Percentiles rank a stretch among this genome's conserved stretches.
These are phyloP conservation scores for Epsilonema sp. DNA, from an alignment of 2,888 invertebrate genomes.

Conservation along the genomic window DNA sequence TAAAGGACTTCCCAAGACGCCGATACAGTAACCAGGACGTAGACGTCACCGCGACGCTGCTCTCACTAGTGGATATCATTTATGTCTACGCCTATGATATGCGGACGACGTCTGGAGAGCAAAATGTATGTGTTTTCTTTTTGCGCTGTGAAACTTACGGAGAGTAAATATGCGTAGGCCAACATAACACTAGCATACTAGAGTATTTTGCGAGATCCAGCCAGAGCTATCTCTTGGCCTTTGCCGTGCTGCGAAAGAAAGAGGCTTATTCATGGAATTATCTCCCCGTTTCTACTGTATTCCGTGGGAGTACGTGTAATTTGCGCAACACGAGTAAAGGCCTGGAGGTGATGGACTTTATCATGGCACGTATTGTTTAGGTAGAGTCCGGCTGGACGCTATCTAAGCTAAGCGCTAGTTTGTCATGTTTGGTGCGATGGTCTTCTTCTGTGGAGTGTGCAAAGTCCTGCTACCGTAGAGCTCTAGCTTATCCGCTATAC, in stretches of 20 bases:
- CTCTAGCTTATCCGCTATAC: constrained; percentile 54
- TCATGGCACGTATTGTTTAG: too few species aligned
- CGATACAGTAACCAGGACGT: neutral
- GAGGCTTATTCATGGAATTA: too few species aligned
- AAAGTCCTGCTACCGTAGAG: constrained; percentile 45
- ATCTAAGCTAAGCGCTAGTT: constrained; percentile 53
- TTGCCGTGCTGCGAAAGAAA: too few species aligned
- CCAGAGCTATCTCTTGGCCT: too few species aligned
- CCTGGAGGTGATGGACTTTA: too few species aligned
- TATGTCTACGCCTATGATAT: constrained; percentile 61
- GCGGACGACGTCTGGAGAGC: constrained; percentile 52
- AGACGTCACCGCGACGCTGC: constrained; percentile 4
- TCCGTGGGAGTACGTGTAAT: too few species aligned
- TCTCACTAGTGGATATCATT: constrained; percentile 57
- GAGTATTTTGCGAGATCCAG: too few species aligned
- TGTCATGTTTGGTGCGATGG: constrained; percentile 56
- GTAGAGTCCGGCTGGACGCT: constrained; percentile 71
- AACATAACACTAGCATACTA: too few species aligned
- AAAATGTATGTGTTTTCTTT: constrained; percentile 18
- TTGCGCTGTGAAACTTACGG: too few species aligned
- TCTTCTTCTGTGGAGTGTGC: constrained; percentile 43
- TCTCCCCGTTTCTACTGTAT: too few species aligned
- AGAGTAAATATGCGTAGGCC: too few species aligned
- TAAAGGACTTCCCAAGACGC: constrained; percentile 3
- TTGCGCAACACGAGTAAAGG: too few species aligned